These are phyloP conservation scores for Mormyrus iriodes DNA, from an alignment of 2,113 vertebrate genomes.

Conservation along the genomic window DNA sequence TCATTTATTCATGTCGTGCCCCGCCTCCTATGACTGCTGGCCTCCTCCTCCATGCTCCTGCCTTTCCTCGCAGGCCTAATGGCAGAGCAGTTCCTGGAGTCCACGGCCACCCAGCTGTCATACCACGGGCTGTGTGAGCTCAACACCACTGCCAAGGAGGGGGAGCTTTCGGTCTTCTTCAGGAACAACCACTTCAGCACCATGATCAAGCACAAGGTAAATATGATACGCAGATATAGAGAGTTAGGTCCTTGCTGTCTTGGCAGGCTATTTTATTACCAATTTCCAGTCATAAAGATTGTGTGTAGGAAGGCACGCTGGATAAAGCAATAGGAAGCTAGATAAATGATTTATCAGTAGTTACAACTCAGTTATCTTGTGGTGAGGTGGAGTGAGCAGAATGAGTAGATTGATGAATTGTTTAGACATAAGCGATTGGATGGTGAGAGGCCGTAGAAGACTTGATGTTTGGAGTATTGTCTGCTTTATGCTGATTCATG, in stretches of 20 bases:
- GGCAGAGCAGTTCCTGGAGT: constrained; percentile 86
- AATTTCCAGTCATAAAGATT: neutral
- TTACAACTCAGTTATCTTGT: neutral
- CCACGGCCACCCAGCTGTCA: constrained; percentile 78
- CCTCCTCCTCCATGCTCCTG: neutral
- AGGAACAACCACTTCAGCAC: constrained; percentile 97
- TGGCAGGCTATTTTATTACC: neutral
- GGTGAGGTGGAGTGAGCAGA: neutral
- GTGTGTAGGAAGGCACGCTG: neutral
- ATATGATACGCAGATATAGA: neutral
- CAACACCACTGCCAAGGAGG: constrained; percentile 66
- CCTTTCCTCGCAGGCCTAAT: constrained; percentile 64
- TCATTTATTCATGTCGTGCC: neutral
- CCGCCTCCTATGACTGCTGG: neutral
- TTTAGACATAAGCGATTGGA: neutral
- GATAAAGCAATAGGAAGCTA: neutral
- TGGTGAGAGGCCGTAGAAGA: neutral
- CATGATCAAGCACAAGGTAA: constrained; percentile 86
- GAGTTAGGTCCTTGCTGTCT: neutral
- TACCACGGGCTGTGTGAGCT: constrained; percentile 90
- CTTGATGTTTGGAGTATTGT: neutral
- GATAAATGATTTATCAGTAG: neutral
- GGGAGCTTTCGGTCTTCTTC: constrained; percentile 85
- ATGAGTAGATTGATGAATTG: neutral
- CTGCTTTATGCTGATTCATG: neutral